A percentile compares a stretch with the other conserved stretches of the same genome.
Evolutionary conservation across 2,888 invertebrate genomes (phyloP).

Genomic region (Amblyjoppa fuscipennis): DNA sequence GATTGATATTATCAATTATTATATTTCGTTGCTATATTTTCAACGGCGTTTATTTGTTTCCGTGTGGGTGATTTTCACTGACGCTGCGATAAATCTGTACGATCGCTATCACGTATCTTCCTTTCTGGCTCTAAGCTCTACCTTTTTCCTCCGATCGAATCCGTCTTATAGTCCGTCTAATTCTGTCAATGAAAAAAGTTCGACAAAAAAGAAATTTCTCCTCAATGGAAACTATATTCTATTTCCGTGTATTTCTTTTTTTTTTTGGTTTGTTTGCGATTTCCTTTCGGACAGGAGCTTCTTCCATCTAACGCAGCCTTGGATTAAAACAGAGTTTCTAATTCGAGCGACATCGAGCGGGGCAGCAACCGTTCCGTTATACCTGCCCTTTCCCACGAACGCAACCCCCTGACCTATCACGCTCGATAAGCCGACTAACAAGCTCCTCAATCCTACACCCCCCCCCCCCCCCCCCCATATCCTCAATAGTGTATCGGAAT

Average conservation of each 20-base stretch:
- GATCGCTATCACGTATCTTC: not conserved
- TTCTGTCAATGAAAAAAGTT: not conserved
- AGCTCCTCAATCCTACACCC: constrained; percentile 43
- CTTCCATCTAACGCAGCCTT: constrained; percentile 12
- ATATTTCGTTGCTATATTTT: too few species aligned
- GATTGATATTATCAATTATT: too few species aligned
- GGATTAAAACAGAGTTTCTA: constrained; percentile 11
- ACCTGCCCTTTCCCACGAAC: constrained; percentile 59
- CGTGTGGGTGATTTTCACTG: not conserved
- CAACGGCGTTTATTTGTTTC: too few species aligned
- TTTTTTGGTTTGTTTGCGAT: not conserved
- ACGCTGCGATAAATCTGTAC: not conserved
- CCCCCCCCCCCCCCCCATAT: constrained; percentile 7
- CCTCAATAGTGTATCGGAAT: constrained; percentile 17
- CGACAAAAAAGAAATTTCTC: not conserved
- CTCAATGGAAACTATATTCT: constrained; percentile 9
- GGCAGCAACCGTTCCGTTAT: constrained; percentile 48
- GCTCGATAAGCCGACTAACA: constrained; percentile 63
- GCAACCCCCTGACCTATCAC: constrained; percentile 67
- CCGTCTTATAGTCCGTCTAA: not conserved
- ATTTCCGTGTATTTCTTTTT: constrained; percentile 9
- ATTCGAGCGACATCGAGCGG: constrained; percentile 21
- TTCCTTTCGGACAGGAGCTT: not conserved
- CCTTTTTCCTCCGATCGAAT: constrained; percentile 5
- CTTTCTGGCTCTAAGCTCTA: not conserved